phyloP scores from a whole-genome alignment of 2,888 invertebrate species.

The Nebria salina region DNA sequence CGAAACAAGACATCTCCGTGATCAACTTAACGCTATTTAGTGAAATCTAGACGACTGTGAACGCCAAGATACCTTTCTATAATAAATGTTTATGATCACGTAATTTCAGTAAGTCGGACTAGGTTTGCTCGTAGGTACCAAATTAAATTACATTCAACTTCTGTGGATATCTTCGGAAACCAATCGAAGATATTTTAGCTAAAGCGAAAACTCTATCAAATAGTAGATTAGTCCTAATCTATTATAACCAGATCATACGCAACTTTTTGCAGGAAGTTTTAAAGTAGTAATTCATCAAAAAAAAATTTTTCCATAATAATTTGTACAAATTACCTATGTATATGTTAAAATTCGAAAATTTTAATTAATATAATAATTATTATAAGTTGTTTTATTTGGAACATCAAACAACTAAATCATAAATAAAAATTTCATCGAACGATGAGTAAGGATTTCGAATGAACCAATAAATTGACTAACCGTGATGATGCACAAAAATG shows the following conservation, averaged over 20 bases:
- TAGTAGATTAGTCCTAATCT: no score
- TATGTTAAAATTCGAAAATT: no score
- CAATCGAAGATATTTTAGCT: background rate
- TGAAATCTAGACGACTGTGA: constrained; percentile 20
- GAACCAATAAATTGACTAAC: constrained; percentile 21
- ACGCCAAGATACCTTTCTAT: background rate
- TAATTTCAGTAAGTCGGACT: background rate
- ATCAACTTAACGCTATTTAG: constrained; percentile 23
- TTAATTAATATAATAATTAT: no score
- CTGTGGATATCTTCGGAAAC: background rate
- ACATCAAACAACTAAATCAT: background rate
- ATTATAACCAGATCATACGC: no score
- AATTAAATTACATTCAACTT: background rate
- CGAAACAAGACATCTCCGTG: background rate
- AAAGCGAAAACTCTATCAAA: background rate
- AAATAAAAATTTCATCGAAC: constrained; percentile 23
- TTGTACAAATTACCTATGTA: no score
- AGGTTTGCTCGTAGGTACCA: background rate
- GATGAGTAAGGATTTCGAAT: constrained; percentile 21
- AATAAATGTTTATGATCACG: background rate
- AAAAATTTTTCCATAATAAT: no score
- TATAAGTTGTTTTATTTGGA: background rate
- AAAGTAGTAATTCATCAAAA: no score
- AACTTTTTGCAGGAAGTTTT: no score
- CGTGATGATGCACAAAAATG: constrained; percentile 35